Conservation (phyloP, 1,140 invertebrate species). For the Adelges cooleyi region DNA sequence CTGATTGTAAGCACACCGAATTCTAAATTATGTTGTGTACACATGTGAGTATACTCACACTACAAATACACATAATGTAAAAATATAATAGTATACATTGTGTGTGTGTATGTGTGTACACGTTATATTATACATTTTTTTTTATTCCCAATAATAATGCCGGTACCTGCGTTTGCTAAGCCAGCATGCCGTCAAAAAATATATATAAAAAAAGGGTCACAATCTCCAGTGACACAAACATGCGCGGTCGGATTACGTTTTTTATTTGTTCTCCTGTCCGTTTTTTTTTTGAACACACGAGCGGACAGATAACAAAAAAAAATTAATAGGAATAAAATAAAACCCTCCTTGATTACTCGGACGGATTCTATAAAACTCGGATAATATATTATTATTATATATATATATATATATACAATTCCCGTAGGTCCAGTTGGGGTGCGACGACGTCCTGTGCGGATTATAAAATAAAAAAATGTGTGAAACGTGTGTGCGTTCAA, state of each 20-base stretch:
- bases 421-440: no score
- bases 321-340: background rate
- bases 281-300: background rate
- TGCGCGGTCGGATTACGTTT: constrained; percentile 11
- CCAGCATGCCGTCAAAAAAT: constrained; percentile 9
- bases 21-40: no score
- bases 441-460: no score
- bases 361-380: background rate
- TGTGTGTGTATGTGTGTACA: background rate
- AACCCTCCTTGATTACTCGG: background rate
- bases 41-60: no score
- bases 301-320: background rate
- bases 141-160: constrained; percentile 11
- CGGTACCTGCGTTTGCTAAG: constrained; percentile 2
- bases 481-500: no score
- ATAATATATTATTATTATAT: no score
- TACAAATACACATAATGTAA: no score
- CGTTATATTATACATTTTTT: background rate
- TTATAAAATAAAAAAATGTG: no score
- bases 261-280: constrained; percentile 10
- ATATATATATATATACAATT: no score
- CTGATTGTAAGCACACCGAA: no score
- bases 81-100: no score
- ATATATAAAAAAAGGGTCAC: constrained; percentile 6
- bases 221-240: no score